Conservation (phyloP, 1,140 invertebrate species). For the Radopholus similis region DNA sequence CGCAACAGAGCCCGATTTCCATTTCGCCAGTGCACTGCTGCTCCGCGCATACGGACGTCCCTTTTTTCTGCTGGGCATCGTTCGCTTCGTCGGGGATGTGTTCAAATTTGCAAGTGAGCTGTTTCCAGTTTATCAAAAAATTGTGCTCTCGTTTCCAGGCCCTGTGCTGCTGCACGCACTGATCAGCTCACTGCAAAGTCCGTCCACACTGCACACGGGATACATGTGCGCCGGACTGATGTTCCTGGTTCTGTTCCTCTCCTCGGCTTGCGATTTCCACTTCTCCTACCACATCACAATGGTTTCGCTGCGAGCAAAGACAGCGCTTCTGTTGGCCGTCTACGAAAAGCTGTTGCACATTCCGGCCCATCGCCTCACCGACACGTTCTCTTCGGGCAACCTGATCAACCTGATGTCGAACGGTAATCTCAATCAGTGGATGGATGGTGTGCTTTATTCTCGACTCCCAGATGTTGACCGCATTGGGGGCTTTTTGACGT, state of each 20-base stretch:
- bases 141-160: constrained; percentile 61
- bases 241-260: constrained; percentile 63
- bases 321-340: constrained; percentile 76
- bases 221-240: constrained; percentile 41
- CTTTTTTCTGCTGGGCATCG: constrained; percentile 81
- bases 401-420: constrained; percentile 90
- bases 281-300: constrained; percentile 82
- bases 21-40: constrained; percentile 72
- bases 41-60: constrained; percentile 77
- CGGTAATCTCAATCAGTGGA: too few relatives aligned
- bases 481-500: constrained; percentile 88
- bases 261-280: constrained; percentile 76
- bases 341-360: constrained; percentile 74
- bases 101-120: constrained; percentile 70
- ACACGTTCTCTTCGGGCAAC: constrained; percentile 47
- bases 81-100: constrained; percentile 78
- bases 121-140: background rate
- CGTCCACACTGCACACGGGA: constrained; percentile 68
- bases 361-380: constrained; percentile 46
- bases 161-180: constrained; percentile 81
- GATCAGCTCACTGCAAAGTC: constrained; percentile 75
- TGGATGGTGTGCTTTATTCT: background rate
- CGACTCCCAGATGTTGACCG: constrained; percentile 77
- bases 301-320: constrained; percentile 74
- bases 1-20: constrained; percentile 60